Percentiles rank a stretch among this genome's conserved stretches.
These are phyloP conservation scores for Pseudotriccus pelzelni DNA, from an alignment of 2,797 vertebrate genomes.

Conservation along the genomic window DNA sequence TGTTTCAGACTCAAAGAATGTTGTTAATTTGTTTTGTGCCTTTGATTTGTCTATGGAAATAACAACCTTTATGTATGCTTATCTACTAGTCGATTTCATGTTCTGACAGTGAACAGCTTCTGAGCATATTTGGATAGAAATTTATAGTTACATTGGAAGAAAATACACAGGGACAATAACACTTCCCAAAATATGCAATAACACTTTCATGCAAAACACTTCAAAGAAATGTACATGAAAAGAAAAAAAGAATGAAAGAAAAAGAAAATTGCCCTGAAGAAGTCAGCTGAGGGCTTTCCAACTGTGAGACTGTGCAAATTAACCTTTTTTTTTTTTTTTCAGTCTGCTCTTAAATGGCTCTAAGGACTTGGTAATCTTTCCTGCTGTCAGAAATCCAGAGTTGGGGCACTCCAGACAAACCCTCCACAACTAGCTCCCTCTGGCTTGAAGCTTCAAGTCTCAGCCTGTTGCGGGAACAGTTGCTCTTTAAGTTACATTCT, in stretches of 20 bases:
- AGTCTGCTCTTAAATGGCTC: conserved; percentile 1
- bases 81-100: conserved; percentile 42
- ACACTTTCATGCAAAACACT: conserved; percentile 41
- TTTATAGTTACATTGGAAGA: conserved; percentile 47
- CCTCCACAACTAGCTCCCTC: not conserved
- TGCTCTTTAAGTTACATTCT: not conserved
- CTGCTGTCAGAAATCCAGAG: not conserved
- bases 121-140: conserved; percentile 42
- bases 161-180: conserved; percentile 46
- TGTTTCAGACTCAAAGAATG: conserved; percentile 53
- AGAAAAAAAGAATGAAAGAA: not conserved
- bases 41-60: conserved; percentile 62
- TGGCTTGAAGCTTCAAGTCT: not conserved
- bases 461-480: not conserved
- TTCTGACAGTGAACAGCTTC: conserved; percentile 55
- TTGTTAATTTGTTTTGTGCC: conserved; percentile 38
- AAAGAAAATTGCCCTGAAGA: conserved; percentile 27
- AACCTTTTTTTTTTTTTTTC: not conserved
- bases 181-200: conserved; percentile 35
- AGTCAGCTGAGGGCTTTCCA: conserved; percentile 38
- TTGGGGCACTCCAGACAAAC: not conserved
- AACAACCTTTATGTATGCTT: conserved; percentile 48
- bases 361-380: not conserved
- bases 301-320: conserved; percentile 1
- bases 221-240: conserved; percentile 51